A percentile compares a stretch with the other conserved stretches of the same genome.
phyloP scores from a whole-genome alignment of 2,888 invertebrate species.

The Troides aeacus region DNA sequence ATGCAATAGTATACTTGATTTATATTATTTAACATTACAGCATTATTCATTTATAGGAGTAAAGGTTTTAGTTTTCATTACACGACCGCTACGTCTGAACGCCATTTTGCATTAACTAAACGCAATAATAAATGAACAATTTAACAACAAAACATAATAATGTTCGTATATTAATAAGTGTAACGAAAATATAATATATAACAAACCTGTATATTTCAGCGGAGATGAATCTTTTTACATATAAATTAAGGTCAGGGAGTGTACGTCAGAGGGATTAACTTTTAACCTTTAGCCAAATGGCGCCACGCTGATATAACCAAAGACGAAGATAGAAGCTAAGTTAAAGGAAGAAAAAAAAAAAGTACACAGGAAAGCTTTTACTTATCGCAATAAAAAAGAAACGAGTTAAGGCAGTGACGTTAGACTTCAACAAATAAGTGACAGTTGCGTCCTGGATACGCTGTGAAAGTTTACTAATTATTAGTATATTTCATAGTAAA shows the following conservation, averaged over 20 bases:
- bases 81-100: too few species aligned
- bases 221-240: background rate
- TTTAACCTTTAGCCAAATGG: slow-evolving; percentile 25
- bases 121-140: too few species aligned
- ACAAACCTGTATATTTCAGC: background rate
- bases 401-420: background rate
- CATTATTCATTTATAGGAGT: too few species aligned
- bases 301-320: slow-evolving; percentile 20
- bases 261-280: slow-evolving; percentile 13
- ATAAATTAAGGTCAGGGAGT: slow-evolving; percentile 22
- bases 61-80: too few species aligned
- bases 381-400: background rate
- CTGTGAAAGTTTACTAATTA: background rate
- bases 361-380: background rate
- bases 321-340: background rate
- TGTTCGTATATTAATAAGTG: too few species aligned
- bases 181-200: background rate
- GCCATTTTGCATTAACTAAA: too few species aligned
- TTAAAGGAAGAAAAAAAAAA: background rate
- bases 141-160: too few species aligned
- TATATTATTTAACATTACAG: too few species aligned
- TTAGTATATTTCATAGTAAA: background rate
- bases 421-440: background rate
- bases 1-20: too few species aligned
- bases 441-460: background rate